Evolutionary conservation across 2,113 vertebrate species (phyloP).

Genomic region (Acrocephalus arundinaceus): DNA sequence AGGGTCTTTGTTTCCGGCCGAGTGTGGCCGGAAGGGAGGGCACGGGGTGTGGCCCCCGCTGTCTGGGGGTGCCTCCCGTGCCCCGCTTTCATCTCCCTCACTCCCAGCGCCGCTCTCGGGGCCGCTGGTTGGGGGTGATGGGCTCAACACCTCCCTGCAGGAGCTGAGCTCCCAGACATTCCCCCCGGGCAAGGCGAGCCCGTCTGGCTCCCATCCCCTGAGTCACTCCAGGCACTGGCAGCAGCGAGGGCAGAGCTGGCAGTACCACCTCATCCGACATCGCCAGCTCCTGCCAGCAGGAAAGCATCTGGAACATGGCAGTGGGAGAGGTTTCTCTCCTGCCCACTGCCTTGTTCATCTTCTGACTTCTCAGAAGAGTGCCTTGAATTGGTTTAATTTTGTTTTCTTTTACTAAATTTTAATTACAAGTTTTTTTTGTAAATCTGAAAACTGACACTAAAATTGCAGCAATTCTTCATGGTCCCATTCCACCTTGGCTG

Average conservation of each 20-base stretch:
- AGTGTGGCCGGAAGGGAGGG: not conserved
- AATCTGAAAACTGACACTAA: not conserved
- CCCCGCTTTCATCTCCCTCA: constrained; percentile 10
- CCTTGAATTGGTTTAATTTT: not conserved
- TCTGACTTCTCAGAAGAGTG: not conserved
- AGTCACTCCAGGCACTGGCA: not conserved
- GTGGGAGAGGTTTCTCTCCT: not conserved
- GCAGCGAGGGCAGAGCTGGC: not conserved
- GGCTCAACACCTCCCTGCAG: not conserved
- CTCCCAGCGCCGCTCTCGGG: not conserved
- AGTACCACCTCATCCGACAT: not conserved
- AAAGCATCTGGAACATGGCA: not conserved
- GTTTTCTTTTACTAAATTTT: not conserved
- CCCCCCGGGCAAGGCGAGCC: not conserved
- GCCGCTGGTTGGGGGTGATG: not conserved
- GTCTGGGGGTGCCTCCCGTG: not conserved
- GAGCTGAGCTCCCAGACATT: not conserved
- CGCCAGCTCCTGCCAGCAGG: accelerated
- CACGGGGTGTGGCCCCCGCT: not conserved
- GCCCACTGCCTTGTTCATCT: not conserved
- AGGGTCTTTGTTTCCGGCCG: not conserved
- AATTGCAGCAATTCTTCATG: not conserved
- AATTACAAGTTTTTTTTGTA: not conserved
- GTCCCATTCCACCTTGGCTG: not conserved
- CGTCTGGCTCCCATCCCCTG: not conserved